phyloP scores from a whole-genome alignment of 2,113 vertebrate species.

The Etheostoma spectabile region DNA sequence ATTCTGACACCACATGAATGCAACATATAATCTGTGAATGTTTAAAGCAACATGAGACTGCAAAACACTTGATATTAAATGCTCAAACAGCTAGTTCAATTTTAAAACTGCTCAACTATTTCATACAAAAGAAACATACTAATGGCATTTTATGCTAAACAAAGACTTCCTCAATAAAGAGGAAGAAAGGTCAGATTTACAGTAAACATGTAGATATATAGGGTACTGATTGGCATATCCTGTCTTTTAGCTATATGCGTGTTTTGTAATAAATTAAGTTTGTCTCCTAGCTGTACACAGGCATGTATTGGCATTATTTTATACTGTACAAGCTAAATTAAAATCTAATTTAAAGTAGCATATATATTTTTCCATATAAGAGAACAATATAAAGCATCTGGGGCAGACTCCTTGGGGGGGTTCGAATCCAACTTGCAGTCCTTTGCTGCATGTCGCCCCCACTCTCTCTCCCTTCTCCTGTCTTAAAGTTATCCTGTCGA shows the following conservation, averaged over 20 bases:
- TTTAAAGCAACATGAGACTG: no score
- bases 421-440: no score
- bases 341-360: background rate
- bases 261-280: background rate
- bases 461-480: no score
- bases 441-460: no score
- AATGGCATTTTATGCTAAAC: background rate
- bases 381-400: no score
- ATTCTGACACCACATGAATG: no score
- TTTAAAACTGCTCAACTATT: background rate
- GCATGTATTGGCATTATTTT: background rate
- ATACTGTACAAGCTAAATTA: no score
- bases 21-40: no score
- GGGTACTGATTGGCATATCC: background rate
- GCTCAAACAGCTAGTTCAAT: background rate
- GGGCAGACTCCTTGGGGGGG: no score
- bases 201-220: background rate
- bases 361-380: background rate
- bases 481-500: no score
- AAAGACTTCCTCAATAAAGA: slow-evolving; percentile 4
- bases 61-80: background rate
- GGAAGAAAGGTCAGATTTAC: background rate
- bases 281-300: background rate
- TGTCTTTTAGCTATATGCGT: background rate
- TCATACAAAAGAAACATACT: background rate